Base-by-base conservation (phyloP, 2,113 vertebrate species). In the Tragelaphus buxtoni region DNA sequence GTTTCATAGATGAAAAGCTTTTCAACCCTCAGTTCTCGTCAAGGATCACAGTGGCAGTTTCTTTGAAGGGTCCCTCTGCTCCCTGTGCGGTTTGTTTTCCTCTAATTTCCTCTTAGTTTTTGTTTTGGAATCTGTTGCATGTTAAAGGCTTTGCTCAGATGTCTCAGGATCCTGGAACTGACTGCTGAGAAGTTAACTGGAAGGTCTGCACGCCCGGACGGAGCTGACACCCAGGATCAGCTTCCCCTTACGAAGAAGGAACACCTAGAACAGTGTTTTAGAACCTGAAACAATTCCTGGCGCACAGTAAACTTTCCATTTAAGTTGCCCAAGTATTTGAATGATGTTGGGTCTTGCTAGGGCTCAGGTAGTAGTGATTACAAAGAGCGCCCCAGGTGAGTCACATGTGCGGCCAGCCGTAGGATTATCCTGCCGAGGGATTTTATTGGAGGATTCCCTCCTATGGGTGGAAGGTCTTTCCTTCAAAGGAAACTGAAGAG, bases 51-150 rank as follows among this genome's bases (percentile, higher is more conserved):
- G 2, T 22, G 65, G 51, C 55, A 79, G 83, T 4, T 55, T 35
- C 85, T 97, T 79, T 87, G 95, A 96, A 90, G 81, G 35, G 3
- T 74, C 76, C 51, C 80, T 97, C 77, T 81, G 3, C 88, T 94
- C 76, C 79, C 76, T 42, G 20, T 17, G 35, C 56, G 79, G 39
- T 95, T 79, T 89, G 49, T 76, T 79, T 88, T 55, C 53, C 88
- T 92, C 94, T 88, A 20, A 58, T 96, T 92, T 94, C 76, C 87
- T 82, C 86, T 82, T 65, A 55, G 81, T 47, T 72, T 92, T 84
- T 58, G 49, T 79, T 79, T 77, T 61, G 45, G 53, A 96, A 81
- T 77, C 86, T 89, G 56, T 47, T 86, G n/a, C 83, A 14, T 49
- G 13, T 63, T 63, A n/a, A 87, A 83, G 53, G 39, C 80, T 93